Evolutionary conservation across 2,113 vertebrate species (phyloP).

Genomic region (Megaleporinus macrocephalus): DNA sequence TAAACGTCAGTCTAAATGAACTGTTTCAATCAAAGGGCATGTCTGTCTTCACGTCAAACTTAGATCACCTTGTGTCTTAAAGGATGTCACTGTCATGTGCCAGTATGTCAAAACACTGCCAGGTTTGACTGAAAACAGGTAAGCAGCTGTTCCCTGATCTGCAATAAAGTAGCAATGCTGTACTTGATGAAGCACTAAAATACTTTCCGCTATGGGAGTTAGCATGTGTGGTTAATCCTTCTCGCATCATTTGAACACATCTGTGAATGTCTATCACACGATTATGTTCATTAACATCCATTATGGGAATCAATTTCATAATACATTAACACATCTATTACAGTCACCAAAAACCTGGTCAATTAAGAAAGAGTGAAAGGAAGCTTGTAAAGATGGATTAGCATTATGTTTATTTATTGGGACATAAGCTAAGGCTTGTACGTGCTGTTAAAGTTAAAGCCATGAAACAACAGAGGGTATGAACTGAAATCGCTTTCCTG

Average conservation of each 20-base stretch:
- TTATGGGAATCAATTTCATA: neutral
- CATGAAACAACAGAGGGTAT: no score
- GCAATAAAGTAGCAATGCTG: neutral
- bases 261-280: neutral
- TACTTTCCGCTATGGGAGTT: neutral
- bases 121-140: neutral
- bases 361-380: neutral
- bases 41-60: slow-evolving; percentile 3
- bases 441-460: neutral
- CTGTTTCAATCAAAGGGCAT: neutral
- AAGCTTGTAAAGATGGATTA: neutral
- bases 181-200: neutral
- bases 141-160: neutral
- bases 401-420: neutral
- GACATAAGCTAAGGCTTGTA: neutral
- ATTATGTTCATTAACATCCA: neutral
- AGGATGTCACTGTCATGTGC: neutral
- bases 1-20: neutral
- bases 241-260: neutral
- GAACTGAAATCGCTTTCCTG: no score
- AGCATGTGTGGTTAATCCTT: neutral
- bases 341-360: neutral
- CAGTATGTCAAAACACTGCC: neutral
- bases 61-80: neutral
- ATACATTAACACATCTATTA: neutral